phyloP scores from a whole-genome alignment of 2,113 vertebrate species.

The Rhinogobius similis region DNA sequence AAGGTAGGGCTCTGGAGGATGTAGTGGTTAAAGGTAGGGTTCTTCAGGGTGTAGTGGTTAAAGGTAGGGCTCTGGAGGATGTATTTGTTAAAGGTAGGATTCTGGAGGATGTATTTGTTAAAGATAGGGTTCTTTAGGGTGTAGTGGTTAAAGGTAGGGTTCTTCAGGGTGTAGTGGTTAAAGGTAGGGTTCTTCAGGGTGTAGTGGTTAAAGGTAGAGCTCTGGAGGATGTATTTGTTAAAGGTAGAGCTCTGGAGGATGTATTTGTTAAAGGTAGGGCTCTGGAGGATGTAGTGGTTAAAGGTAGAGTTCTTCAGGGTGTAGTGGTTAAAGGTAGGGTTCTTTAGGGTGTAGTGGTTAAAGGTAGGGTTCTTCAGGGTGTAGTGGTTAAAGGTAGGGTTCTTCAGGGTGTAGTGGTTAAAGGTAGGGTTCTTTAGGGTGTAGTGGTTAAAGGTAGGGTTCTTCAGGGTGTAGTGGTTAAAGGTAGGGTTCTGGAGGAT shows the following conservation, averaged over 20 bases:
- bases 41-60: neutral
- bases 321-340: constrained; percentile 84
- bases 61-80: neutral
- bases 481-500: too few species aligned
- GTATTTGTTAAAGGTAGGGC: too few species aligned
- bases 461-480: neutral
- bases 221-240: neutral
- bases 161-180: constrained; percentile 56
- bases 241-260: neutral
- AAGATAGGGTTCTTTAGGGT: too few species aligned
- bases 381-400: neutral
- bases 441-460: neutral
- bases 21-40: neutral
- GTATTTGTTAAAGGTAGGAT: neutral
- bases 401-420: neutral
- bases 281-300: neutral
- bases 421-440: neutral
- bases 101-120: too few species aligned
- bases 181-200: neutral
- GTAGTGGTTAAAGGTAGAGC: neutral
- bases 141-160: constrained; percentile 84
- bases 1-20: neutral
- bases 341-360: constrained; percentile 73
- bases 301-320: too few species aligned
- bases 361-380: neutral